These are phyloP conservation scores for Baronia brevicornis DNA, from an alignment of 2,888 invertebrate genomes.

Conservation along the genomic window DNA sequence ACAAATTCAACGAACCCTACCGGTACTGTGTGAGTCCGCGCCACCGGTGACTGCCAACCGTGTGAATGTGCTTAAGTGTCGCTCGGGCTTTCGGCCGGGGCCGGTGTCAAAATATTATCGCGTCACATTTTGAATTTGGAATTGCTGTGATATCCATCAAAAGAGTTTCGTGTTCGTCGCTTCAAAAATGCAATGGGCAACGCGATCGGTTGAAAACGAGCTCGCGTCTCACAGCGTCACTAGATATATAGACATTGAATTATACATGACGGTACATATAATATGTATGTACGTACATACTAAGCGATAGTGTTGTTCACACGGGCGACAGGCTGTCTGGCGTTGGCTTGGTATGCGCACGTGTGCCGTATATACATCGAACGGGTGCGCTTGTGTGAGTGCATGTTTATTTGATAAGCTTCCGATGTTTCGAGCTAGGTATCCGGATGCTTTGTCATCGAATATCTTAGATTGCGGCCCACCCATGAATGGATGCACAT, in stretches of 20 bases:
- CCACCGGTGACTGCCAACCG: conserved; percentile 52
- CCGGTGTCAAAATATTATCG: conserved; percentile 62
- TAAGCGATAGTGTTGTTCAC: conserved; percentile 65
- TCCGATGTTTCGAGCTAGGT: conserved; percentile 61
- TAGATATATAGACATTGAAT: conserved; percentile 53
- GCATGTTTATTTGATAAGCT: conserved; percentile 70
- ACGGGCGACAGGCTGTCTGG: conserved; percentile 72
- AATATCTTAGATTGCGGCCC: conserved; percentile 52
- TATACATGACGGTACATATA: conserved; percentile 50
- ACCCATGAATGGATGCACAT: conserved; percentile 47
- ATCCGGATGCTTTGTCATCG: conserved; percentile 59
- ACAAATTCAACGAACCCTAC: conserved; percentile 75
- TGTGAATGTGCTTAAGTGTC: conserved; percentile 63
- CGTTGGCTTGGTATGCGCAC: conserved; percentile 43
- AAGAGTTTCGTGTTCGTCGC: conserved; percentile 35
- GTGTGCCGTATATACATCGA: conserved; percentile 59
- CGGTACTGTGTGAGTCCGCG: conserved; percentile 67
- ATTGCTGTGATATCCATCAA: conserved; percentile 46
- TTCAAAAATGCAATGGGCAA: conserved; percentile 38
- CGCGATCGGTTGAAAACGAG: conserved; percentile 27
- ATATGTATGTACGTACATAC: conserved; percentile 56
- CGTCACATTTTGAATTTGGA: conserved; percentile 52
- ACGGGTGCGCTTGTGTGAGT: conserved; percentile 50
- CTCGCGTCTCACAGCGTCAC: conserved; percentile 33
- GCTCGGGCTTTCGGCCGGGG: conserved; percentile 54